Conservation (phyloP, 1,140 invertebrate species). For the Bradynema listronoti region DNA sequence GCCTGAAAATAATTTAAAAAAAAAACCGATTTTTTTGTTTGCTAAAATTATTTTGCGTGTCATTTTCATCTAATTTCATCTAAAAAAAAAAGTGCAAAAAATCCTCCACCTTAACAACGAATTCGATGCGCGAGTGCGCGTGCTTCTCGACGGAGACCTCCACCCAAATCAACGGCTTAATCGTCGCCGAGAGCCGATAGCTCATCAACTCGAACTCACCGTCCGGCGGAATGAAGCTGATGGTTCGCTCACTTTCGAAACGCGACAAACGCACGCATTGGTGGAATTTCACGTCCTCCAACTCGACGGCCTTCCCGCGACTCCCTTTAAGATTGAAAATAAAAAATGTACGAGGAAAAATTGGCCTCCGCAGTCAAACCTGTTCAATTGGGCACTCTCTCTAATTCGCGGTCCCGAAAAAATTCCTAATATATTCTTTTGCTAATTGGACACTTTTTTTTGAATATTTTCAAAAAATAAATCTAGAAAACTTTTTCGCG, state of each 20-base stretch:
- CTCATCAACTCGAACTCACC: slow-evolving; percentile 65
- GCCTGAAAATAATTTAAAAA: slow-evolving; percentile 66
- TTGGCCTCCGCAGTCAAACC: neutral
- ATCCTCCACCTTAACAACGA: slow-evolving; percentile 84
- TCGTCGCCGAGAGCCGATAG: slow-evolving; percentile 62
- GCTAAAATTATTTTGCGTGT: no score
- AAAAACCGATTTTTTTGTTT: slow-evolving; percentile 58
- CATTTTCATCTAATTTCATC: neutral
- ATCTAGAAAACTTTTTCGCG: neutral
- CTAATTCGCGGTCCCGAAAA: no score
- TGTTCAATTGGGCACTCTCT: no score
- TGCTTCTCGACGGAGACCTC: slow-evolving; percentile 63
- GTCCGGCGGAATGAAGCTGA: slow-evolving; percentile 64
- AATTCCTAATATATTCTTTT: no score
- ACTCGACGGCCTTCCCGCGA: slow-evolving; percentile 61
- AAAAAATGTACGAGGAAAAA: slow-evolving; percentile 17
- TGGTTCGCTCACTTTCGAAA: slow-evolving; percentile 64
- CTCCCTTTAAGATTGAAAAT: slow-evolving; percentile 28
- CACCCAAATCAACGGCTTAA: slow-evolving; percentile 63
- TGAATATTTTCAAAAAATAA: slow-evolving; percentile 4
- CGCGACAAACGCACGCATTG: slow-evolving; percentile 64
- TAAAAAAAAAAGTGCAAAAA: neutral
- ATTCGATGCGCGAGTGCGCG: slow-evolving; percentile 65
- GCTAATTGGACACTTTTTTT: no score
- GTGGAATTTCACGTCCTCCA: slow-evolving; percentile 64